A percentile compares a stretch with the other conserved stretches of the same genome.
These are phyloP conservation scores for Riptortus pedestris DNA, from an alignment of 1,140 invertebrate species.

Conservation along the genomic window DNA sequence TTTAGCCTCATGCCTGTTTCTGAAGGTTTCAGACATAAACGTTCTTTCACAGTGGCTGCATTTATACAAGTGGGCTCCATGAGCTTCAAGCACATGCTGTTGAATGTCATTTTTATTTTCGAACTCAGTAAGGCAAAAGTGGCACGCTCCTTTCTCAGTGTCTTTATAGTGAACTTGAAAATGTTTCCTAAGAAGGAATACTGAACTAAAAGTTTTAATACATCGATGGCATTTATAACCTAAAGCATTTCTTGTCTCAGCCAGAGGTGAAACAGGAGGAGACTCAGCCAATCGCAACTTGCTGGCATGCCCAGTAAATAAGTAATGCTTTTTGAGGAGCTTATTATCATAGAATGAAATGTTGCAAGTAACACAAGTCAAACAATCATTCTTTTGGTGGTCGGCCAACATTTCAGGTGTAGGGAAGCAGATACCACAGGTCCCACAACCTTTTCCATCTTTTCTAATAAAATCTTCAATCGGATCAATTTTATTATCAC, in stretches of 20 bases:
- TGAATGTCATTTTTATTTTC: constrained; percentile 24
- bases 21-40: constrained; percentile 18
- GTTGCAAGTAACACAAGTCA: constrained; percentile 24
- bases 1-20: constrained; percentile 24
- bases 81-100: constrained; percentile 24
- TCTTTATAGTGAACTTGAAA: constrained; percentile 25
- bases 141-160: constrained; percentile 20
- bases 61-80: constrained; percentile 25
- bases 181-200: constrained; percentile 21
- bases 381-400: constrained; percentile 16
- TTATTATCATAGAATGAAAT: constrained; percentile 23
- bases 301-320: constrained; percentile 22
- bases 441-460: constrained; percentile 22
- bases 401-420: constrained; percentile 15
- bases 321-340: constrained; percentile 25
- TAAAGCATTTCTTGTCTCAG: not conserved
- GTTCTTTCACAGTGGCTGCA: constrained; percentile 25
- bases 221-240: constrained; percentile 19
- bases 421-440: constrained; percentile 22
- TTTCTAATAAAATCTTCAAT: constrained; percentile 20
- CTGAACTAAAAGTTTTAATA: constrained; percentile 19
- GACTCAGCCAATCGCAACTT: not conserved
- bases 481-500: constrained; percentile 1
- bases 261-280: not conserved
- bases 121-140: constrained; percentile 25